These are phyloP conservation scores for Anisognathus igniventris DNA, from an alignment of 2,797 vertebrate genomes.

Conservation along the genomic window DNA sequence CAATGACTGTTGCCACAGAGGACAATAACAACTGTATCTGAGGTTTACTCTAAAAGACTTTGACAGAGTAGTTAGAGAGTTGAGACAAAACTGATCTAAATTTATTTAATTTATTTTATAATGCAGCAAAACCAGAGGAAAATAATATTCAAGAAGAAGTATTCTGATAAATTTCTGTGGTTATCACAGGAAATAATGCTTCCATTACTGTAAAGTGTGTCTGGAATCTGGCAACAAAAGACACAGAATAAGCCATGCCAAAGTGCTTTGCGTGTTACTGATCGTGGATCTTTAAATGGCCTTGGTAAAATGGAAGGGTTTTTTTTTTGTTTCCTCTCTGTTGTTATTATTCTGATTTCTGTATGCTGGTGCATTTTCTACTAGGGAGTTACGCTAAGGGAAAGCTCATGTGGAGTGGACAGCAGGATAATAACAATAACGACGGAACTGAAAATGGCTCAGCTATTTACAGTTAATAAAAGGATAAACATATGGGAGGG, in stretches of 20 bases:
- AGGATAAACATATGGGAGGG: not conserved
- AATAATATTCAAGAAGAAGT: not conserved
- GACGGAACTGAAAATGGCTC: not conserved
- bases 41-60: constrained; percentile 56
- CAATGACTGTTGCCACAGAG: constrained; percentile 63
- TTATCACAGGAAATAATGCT: not conserved
- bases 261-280: not conserved
- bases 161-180: not conserved
- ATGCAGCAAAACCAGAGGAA: not conserved
- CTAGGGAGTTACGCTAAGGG: not conserved
- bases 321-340: not conserved
- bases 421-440: not conserved
- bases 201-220: not conserved
- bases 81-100: constrained; percentile 2
- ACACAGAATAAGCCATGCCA: not conserved
- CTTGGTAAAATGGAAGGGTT: not conserved
- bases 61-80: not conserved
- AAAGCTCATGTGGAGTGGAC: not conserved
- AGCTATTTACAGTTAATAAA: not conserved
- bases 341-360: not conserved
- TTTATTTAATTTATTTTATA: constrained; percentile 28
- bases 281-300: not conserved
- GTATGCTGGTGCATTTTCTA: not conserved
- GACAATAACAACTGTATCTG: constrained; percentile 41
- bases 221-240: not conserved